Evolutionary conservation across 2,888 invertebrate species (phyloP).

Genomic region (Ctenicera cuprea): DNA sequence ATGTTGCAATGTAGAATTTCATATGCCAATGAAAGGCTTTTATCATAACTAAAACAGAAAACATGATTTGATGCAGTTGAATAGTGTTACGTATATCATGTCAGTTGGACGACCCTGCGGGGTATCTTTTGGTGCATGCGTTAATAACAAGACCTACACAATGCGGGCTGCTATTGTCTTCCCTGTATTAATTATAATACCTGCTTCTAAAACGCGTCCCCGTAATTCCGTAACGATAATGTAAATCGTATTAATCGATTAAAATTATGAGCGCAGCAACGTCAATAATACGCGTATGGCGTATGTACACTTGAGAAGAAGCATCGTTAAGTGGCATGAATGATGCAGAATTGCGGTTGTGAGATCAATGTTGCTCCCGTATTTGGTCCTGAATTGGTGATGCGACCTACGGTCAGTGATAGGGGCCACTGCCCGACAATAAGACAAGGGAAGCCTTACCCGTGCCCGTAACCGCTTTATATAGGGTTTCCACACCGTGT

Average conservation of each 20-base stretch:
- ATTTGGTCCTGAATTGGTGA: slow-evolving; percentile 33
- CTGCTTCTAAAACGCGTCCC: slow-evolving; percentile 22
- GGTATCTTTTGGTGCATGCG: slow-evolving; percentile 24
- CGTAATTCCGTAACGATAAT: not conserved
- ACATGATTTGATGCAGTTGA: too few relatives aligned
- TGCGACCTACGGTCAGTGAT: slow-evolving; percentile 31
- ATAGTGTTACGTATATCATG: too few relatives aligned
- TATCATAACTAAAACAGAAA: too few relatives aligned
- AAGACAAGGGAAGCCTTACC: slow-evolving; percentile 31
- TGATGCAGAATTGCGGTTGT: slow-evolving; percentile 25
- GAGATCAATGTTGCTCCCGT: slow-evolving; percentile 23
- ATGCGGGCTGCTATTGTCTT: slow-evolving; percentile 21
- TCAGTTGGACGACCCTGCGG: not conserved
- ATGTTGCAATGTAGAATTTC: too few relatives aligned
- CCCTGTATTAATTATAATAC: slow-evolving; percentile 21
- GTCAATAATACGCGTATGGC: slow-evolving; percentile 6
- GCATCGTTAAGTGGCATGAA: slow-evolving; percentile 1
- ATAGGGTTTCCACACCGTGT: not conserved
- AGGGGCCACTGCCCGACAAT: slow-evolving; percentile 25
- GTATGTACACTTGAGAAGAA: slow-evolving; percentile 1
- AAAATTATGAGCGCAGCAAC: slow-evolving; percentile 2
- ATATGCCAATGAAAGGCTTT: too few relatives aligned
- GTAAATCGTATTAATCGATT: slow-evolving; percentile 9
- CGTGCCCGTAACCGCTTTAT: slow-evolving; percentile 17
- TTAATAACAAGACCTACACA: slow-evolving; percentile 21